A percentile compares a stretch with the other conserved stretches of the same genome.
These are phyloP conservation scores for Marmota monax DNA, from an alignment of 2,113 vertebrate species.

Conservation along the genomic window DNA sequence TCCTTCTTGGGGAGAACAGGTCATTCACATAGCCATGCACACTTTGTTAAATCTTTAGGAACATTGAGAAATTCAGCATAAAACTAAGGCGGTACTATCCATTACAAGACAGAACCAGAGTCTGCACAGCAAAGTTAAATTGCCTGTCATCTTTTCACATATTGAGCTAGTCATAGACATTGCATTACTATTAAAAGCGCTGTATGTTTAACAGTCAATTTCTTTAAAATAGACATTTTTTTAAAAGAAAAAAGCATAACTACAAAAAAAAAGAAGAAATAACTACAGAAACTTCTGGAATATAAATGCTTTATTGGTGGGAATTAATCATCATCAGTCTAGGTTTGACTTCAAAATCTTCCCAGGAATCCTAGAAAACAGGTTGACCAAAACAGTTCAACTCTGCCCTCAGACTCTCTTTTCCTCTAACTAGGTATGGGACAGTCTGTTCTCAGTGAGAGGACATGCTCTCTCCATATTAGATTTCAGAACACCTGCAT, in stretches of 20 bases:
- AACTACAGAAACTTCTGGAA: not conserved
- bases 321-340: conserved; percentile 5
- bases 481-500: conserved; percentile 32
- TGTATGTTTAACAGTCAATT: conserved; percentile 32
- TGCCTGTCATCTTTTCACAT: conserved; percentile 55
- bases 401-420: not conserved
- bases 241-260: not conserved
- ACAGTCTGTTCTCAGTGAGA: not conserved
- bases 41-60: conserved; percentile 62
- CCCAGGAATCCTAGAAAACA: conserved; percentile 26
- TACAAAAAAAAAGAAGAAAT: not conserved
- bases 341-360: conserved; percentile 19
- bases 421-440: not conserved
- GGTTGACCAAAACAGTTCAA: conserved; percentile 33
- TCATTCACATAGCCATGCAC: conserved; percentile 33
- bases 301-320: not conserved
- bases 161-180: not conserved
- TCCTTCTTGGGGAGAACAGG: conserved; percentile 63
- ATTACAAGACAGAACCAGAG: conserved; percentile 16
- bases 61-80: conserved; percentile 28
- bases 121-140: conserved; percentile 25
- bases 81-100: conserved; percentile 45
- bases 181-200: conserved; percentile 39
- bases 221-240: conserved; percentile 60
- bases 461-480: not conserved